Evolutionary conservation across 2,113 vertebrate genomes (phyloP), one percentile per base, ranked within the genome.

Genomic region (Gymnocephalus cernua): DNA sequence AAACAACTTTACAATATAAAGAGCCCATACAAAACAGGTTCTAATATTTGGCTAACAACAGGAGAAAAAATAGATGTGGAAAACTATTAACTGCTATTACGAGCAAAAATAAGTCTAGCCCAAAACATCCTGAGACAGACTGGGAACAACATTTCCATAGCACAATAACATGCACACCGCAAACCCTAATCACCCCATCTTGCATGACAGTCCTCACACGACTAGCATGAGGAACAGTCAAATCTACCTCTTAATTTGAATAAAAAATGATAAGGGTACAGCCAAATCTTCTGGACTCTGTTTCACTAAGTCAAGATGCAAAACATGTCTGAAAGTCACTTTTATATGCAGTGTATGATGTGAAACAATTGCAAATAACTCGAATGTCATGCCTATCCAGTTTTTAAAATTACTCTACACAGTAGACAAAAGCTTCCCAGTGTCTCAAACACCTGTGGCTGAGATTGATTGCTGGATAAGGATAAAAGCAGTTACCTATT

Each of bases 241-340:
- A 86, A 84, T 62, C 57, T 41, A 50, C 3, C 29, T 54, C 41
- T 18, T 12, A 3, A 82, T 89, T 80, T 88, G 77, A 82, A 75
- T 88, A 35, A 59, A 67, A 73, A 65, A 35, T 29, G 58, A 88
- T 77, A 83, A 65, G 27, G 10, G 2, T 21, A 3, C 27, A 82
- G 21, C 19, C 45, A 80, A 82, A 81, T 83, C 32, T 19, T 29
- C 7, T 44, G 14, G 4, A 58, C n/a, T 45, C 21, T 58, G 62
- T 50, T 83, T 19, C 54, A 71, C 51, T n/a, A 23, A 18, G 35
- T 58, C 16, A 18, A 69, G 41, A 38, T 16, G 15, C 23, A 45
- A 84, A 80, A n/a, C 19, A 61, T 21, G 18, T 7, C 29, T 32
- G 7, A 58, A 69, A 19, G 16, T 62, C 18, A 59, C 13, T 21